Conservation (phyloP, 2,888 invertebrate species). For the Pegoplata infirma region DNA sequence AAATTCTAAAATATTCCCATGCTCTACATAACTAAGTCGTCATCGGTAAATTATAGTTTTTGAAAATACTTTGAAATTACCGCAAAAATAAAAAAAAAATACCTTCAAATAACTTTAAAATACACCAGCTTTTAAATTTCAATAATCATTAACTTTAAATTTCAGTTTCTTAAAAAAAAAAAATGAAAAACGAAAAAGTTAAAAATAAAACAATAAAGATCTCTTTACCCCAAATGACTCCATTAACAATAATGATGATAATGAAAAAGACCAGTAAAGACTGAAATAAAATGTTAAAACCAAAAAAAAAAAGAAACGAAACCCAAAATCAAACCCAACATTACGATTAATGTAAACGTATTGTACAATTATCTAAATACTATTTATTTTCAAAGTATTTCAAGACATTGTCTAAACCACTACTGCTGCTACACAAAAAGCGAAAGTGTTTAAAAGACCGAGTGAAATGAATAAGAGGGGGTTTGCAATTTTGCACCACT, state of each 20-base stretch:
- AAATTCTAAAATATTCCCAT: slow-evolving; percentile 8
- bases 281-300: slow-evolving; percentile 2
- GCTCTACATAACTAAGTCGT: slow-evolving; percentile 21
- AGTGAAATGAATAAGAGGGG: slow-evolving; percentile 26
- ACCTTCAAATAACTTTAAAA: slow-evolving; percentile 8
- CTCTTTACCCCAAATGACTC: slow-evolving; percentile 47
- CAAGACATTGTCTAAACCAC: slow-evolving; percentile 44
- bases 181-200: slow-evolving; percentile 3
- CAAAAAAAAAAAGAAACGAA: too few species aligned
- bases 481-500: not conserved
- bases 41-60: slow-evolving; percentile 28
- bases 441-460: slow-evolving; percentile 62
- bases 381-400: not conserved
- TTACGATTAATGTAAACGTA: slow-evolving; percentile 35
- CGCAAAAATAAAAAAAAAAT: slow-evolving; percentile 36
- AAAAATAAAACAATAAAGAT: slow-evolving; percentile 31
- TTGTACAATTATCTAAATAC: slow-evolving; percentile 33
- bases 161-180: not conserved
- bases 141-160: slow-evolving; percentile 36
- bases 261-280: slow-evolving; percentile 13
- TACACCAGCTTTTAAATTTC: slow-evolving; percentile 28
- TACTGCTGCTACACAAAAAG: too few species aligned
- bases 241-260: slow-evolving; percentile 53
- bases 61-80: slow-evolving; percentile 29
- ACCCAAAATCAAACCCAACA: slow-evolving; percentile 24